These are phyloP conservation scores for Mellivora capensis DNA, from an alignment of 2,113 vertebrate species.

Conservation along the genomic window DNA sequence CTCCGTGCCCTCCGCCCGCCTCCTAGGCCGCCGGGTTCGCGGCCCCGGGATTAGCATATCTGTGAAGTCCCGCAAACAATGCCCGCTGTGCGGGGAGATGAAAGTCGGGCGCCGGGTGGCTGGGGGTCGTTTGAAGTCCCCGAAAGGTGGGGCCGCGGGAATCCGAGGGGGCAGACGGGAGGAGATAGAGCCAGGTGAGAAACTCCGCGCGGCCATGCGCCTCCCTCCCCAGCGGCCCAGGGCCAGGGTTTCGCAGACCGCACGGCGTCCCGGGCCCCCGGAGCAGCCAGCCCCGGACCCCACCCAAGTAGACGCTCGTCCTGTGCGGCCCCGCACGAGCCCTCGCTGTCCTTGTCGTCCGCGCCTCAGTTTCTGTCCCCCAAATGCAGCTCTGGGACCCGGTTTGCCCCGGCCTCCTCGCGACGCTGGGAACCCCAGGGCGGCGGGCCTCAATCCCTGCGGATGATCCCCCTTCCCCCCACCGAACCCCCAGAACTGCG, in stretches of 20 bases:
- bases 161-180: background rate
- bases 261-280: accelerated
- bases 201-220: background rate
- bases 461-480: background rate
- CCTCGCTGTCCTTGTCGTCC: background rate
- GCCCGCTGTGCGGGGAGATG: conserved; percentile 50
- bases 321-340: accelerated
- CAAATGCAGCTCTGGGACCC: no score
- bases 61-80: conserved; percentile 73
- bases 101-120: conserved; percentile 41
- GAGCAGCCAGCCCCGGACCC: background rate
- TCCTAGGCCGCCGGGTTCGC: background rate
- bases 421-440: accelerated
- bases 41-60: conserved; percentile 68
- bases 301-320: background rate
- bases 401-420: background rate
- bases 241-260: background rate
- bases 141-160: conserved; percentile 32
- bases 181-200: conserved; percentile 20
- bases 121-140: conserved; percentile 57
- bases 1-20: background rate
- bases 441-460: accelerated
- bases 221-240: background rate
- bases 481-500: background rate
- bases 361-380: background rate